phyloP scores from a whole-genome alignment of 2,888 invertebrate genomes.

The Folsomia manolachei region DNA sequence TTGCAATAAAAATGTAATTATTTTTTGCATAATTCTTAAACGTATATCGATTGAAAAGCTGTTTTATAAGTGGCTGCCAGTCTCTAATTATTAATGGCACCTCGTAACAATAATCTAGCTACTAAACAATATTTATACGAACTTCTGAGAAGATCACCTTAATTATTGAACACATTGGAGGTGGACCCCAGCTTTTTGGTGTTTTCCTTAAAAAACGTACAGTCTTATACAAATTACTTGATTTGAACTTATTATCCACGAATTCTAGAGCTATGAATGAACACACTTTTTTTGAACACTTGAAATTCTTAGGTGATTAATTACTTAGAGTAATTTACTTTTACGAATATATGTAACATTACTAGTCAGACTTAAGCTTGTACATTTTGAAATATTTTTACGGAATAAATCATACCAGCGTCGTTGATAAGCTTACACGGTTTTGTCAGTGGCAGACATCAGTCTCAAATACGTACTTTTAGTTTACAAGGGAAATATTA shows the following conservation, averaged over 20 bases:
- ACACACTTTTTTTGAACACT: background rate
- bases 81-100: too few species aligned
- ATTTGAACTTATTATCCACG: background rate
- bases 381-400: background rate
- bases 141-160: too few species aligned
- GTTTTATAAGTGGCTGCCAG: too few species aligned
- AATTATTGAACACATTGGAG: conserved; percentile 36
- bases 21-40: too few species aligned
- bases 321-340: background rate
- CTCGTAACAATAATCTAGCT: too few species aligned
- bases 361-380: background rate
- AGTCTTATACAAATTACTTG: conserved; percentile 11
- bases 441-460: background rate
- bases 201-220: background rate
- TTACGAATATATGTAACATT: background rate
- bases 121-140: too few species aligned
- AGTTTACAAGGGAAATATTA: too few species aligned
- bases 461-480: background rate
- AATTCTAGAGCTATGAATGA: background rate
- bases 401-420: background rate
- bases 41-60: too few species aligned
- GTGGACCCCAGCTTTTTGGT: conserved; percentile 37
- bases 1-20: too few species aligned
- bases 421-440: background rate
- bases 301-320: background rate